These are phyloP conservation scores for Brachylomia viminalis DNA, from an alignment of 2,888 invertebrate species.

Conservation along the genomic window DNA sequence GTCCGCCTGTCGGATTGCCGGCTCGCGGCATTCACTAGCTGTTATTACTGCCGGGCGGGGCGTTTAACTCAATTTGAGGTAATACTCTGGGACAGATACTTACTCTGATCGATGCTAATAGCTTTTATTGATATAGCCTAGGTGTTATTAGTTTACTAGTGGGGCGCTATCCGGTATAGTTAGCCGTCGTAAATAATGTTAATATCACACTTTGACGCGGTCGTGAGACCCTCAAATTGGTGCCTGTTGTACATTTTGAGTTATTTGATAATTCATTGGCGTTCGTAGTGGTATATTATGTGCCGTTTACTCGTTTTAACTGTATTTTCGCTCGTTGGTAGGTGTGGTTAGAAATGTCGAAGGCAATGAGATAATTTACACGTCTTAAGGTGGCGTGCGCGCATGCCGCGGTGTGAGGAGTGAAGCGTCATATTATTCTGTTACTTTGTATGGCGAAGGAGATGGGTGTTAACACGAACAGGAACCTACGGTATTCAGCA, in stretches of 20 bases:
- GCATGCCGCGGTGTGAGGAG: slow-evolving; percentile 40
- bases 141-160: slow-evolving; percentile 78
- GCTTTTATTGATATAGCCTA: slow-evolving; percentile 89
- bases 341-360: slow-evolving; percentile 63
- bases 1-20: slow-evolving; percentile 42
- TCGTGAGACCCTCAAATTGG: slow-evolving; percentile 83
- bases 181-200: slow-evolving; percentile 83
- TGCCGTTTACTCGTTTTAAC: slow-evolving; percentile 62
- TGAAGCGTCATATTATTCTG: slow-evolving; percentile 49
- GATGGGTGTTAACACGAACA: slow-evolving; percentile 19
- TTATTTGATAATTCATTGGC: slow-evolving; percentile 82
- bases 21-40: slow-evolving; percentile 65
- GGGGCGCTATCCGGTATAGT: slow-evolving; percentile 73
- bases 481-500: neutral
- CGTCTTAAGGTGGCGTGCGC: slow-evolving; percentile 53
- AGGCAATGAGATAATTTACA: slow-evolving; percentile 61
- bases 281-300: slow-evolving; percentile 59
- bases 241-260: slow-evolving; percentile 81
- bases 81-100: slow-evolving; percentile 84
- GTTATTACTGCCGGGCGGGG: slow-evolving; percentile 77
- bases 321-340: slow-evolving; percentile 58
- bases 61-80: slow-evolving; percentile 86
- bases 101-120: slow-evolving; percentile 88
- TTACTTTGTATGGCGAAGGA: slow-evolving; percentile 36
- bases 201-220: slow-evolving; percentile 83